Conservation (phyloP, 2,888 invertebrate genomes). For the Phymatocera aterrima region DNA sequence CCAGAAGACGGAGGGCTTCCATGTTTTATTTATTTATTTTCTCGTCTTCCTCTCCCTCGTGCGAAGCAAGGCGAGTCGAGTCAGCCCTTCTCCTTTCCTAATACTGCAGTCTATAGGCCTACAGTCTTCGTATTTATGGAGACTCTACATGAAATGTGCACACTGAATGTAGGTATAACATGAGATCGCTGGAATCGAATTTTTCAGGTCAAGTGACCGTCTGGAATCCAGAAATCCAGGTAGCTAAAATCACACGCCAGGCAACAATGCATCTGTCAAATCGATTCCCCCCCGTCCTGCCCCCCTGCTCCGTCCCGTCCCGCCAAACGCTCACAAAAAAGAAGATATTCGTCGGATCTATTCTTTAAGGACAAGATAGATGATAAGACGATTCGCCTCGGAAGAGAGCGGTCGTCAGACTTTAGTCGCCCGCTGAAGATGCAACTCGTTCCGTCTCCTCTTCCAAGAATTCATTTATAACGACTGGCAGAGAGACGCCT, state of each 20-base stretch:
- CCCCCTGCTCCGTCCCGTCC: no score
- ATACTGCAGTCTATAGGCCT: background rate
- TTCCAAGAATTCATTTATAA: constrained; percentile 31
- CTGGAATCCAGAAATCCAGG: background rate
- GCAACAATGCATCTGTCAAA: background rate
- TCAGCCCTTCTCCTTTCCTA: background rate
- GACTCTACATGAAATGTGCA: background rate
- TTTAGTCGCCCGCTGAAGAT: background rate
- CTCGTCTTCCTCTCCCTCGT: background rate
- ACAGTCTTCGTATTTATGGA: background rate
- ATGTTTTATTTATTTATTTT: constrained; percentile 29
- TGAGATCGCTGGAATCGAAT: background rate
- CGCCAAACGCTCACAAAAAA: no score
- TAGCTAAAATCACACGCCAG: background rate
- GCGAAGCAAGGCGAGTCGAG: background rate
- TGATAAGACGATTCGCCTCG: constrained; percentile 18
- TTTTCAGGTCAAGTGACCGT: background rate
- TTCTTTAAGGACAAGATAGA: background rate
- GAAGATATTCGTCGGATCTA: background rate
- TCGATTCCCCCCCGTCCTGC: no score
- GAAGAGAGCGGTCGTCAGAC: background rate
- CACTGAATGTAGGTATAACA: background rate
- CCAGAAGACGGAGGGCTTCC: constrained; percentile 23
- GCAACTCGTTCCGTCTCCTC: constrained; percentile 10
- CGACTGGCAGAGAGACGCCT: background rate